Evolutionary conservation across 2,797 vertebrate species (phyloP).

Genomic region (Coracias cyanogaster): DNA sequence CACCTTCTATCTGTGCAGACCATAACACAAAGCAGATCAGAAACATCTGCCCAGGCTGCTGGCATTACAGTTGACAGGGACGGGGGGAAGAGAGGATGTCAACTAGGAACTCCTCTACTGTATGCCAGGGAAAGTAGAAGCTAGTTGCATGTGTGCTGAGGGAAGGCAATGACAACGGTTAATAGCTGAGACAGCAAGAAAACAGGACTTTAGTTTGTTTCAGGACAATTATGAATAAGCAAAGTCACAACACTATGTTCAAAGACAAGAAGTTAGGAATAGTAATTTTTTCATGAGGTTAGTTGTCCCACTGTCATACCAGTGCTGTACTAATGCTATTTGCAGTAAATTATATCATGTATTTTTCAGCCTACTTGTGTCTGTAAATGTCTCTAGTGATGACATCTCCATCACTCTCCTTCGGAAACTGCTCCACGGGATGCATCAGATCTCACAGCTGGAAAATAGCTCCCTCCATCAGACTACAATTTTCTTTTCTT

Average conservation of each 20-base stretch:
- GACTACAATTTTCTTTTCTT: slow-evolving; percentile 1
- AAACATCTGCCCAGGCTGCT: background rate
- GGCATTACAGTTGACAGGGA: background rate
- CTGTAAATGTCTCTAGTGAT: background rate
- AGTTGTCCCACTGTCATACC: background rate
- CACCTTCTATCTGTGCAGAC: background rate
- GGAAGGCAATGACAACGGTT: background rate
- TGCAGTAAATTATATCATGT: background rate
- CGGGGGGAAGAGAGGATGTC: background rate
- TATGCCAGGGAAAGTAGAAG: background rate
- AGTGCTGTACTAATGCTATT: background rate
- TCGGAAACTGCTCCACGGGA: slow-evolving; percentile 1
- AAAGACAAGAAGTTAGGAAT: background rate
- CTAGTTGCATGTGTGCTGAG: background rate
- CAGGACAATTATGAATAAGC: background rate
- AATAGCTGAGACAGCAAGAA: background rate
- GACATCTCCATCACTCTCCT: background rate
- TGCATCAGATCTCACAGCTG: background rate
- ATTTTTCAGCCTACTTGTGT: slow-evolving; percentile 1
- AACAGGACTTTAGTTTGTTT: background rate
- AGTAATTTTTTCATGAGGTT: background rate
- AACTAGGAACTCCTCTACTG: background rate
- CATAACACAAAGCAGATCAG: background rate
- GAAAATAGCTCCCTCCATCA: slow-evolving; percentile 5
- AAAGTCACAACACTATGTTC: background rate